Evolutionary conservation across 2,797 vertebrate species (phyloP), one percentile per base, ranked within the genome.

Genomic region (Microcaecilia unicolor): DNA sequence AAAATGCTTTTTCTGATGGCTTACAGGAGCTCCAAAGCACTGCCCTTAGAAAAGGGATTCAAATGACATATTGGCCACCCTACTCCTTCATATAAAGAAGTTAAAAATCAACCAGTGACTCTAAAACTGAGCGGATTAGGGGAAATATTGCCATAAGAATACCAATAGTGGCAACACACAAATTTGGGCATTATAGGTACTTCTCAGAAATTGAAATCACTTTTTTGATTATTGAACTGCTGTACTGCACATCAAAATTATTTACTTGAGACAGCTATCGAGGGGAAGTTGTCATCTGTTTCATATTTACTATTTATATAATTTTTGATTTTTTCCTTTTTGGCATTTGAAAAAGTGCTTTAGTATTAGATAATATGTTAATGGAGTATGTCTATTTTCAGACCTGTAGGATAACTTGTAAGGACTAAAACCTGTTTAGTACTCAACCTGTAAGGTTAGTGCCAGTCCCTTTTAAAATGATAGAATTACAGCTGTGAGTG

Each of bases 401-500:
- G 18, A 16, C 34, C 43, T 4, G 0, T n/a, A 4, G 2, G 12
- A n/a, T 5, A 26, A 50, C 4, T 8, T 1, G 24, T 57, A 44
- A 5, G 37, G 41, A 40, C 52, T 25, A 9, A n/a, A 16, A 9
- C 23, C 21, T 5, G 48, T 38, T 28, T 28, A 22, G 43, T 34
- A 12, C 59, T 70, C 53, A 51, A 3, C 39, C 10, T 11, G 6
- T 22, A 11, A 43, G 53, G 22, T 26, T 6, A n/a, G 22, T 3
- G 16, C 18, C 50, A 25, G 11, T 44, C 22, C n/a, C 61, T 28
- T 24, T 25, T 34, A n/a, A n/a, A 9, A 48, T 34, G 45, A 50
- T 22, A 3, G 5, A 20, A 6, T 23, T 35, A 60, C 46, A 48
- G 68, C 69, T 48, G 47, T 32, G 54, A 75, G 69, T 61, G 6